A percentile compares a stretch with the other conserved stretches of the same genome.
These are phyloP conservation scores for Ennomos quercinarius DNA, from an alignment of 2,888 invertebrate species.

Conservation along the genomic window DNA sequence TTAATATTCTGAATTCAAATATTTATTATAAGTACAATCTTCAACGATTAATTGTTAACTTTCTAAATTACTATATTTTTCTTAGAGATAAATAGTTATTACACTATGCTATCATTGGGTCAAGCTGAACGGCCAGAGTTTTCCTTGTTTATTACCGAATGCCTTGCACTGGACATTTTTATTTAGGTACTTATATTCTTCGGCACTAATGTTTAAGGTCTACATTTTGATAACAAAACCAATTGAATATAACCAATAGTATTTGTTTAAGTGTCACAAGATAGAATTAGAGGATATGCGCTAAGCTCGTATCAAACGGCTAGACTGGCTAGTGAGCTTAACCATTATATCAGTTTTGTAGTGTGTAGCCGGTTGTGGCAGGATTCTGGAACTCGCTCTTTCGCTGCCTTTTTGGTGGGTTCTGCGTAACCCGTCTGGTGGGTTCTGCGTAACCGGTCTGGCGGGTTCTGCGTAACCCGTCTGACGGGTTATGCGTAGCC, in stretches of 20 bases:
- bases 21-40: slow-evolving; percentile 29
- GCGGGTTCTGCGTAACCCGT: not conserved
- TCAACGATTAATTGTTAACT: slow-evolving; percentile 17
- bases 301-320: slow-evolving; percentile 22
- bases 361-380: not conserved
- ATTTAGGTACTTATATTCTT: not conserved
- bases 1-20: slow-evolving; percentile 11
- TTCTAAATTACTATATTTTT: slow-evolving; percentile 17
- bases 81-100: slow-evolving; percentile 7
- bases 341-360: slow-evolving; percentile 17
- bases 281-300: slow-evolving; percentile 16
- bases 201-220: slow-evolving; percentile 1
- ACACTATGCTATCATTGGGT: slow-evolving; percentile 7
- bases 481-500: too few relatives aligned
- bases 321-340: slow-evolving; percentile 41
- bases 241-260: not conserved
- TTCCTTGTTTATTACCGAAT: not conserved
- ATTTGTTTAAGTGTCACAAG: slow-evolving; percentile 14
- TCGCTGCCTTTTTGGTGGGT: not conserved
- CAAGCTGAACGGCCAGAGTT: slow-evolving; percentile 14
- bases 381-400: not conserved
- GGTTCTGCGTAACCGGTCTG: not conserved
- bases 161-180: slow-evolving; percentile 10
- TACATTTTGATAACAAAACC: not conserved
- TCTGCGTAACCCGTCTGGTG: not conserved